These are phyloP conservation scores for Drosophila lowei DNA, from an alignment of 1,140 invertebrate genomes.

Conservation along the genomic window DNA sequence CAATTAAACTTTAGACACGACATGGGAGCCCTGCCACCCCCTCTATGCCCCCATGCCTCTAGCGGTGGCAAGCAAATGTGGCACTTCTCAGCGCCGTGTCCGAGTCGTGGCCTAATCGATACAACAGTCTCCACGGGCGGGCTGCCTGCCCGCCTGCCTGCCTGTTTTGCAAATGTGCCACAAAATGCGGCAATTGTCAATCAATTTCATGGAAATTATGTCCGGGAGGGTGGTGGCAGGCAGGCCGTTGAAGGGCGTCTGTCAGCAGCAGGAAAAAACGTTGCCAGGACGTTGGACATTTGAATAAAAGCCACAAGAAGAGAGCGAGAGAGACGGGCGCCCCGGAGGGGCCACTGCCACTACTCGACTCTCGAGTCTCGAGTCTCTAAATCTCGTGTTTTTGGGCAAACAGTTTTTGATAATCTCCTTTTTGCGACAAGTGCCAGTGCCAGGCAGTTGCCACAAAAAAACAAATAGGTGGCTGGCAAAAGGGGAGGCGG, in stretches of 20 bases:
- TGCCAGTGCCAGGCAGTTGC: conserved; percentile 25
- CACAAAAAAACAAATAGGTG: conserved; percentile 4
- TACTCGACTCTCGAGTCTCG: conserved; percentile 16
- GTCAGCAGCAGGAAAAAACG: conserved; percentile 61
- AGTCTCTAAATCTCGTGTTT: conserved; percentile 16
- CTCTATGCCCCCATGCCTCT: neutral
- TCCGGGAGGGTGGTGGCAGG: conserved; percentile 38
- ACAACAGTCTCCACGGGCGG: conserved; percentile 54
- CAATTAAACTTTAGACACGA: conserved; percentile 51
- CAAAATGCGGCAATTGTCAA: conserved; percentile 80
- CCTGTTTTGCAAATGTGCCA: conserved; percentile 73
- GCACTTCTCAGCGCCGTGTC: conserved; percentile 41
- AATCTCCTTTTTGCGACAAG: conserved; percentile 54
- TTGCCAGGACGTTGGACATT: conserved; percentile 39
- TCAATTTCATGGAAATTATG: conserved; percentile 80
- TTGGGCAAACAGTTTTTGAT: conserved; percentile 74
- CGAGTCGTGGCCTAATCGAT: conserved; percentile 67
- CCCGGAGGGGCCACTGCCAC: conserved; percentile 23
- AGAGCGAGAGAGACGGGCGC: neutral
- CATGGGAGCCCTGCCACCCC: no score
- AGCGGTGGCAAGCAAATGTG: neutral
- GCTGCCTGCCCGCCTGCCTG: conserved; percentile 23
- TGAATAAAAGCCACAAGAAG: conserved; percentile 28
- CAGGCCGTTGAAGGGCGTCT: conserved; percentile 44
- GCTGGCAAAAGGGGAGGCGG: conserved; percentile 12